Percentiles rank a stretch among this genome's conserved stretches.
These are phyloP conservation scores for Coregonus sp. DNA, from an alignment of 2,797 vertebrate species.

Conservation along the genomic window DNA sequence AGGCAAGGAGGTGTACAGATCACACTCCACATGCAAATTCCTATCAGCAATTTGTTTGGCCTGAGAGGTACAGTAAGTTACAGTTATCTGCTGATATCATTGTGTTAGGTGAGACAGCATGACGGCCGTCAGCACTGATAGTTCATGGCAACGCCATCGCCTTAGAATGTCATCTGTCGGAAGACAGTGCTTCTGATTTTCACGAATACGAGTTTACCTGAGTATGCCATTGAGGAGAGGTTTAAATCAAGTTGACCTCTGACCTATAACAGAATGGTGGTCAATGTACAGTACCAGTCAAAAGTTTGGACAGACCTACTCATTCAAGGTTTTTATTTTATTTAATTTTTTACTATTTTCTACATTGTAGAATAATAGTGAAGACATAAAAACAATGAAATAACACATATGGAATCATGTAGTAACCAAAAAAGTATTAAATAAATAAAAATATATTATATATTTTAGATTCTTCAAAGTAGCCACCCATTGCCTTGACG, in stretches of 20 bases:
- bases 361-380: no score
- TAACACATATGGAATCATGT: no score
- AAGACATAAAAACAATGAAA: no score
- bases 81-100: not conserved
- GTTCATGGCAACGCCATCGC: not conserved
- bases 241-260: constrained; percentile 17
- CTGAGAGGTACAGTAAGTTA: not conserved
- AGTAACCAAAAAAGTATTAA: no score
- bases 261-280: constrained; percentile 7
- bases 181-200: not conserved
- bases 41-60: constrained; percentile 5
- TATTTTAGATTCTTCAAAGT: no score
- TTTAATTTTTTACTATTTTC: no score
- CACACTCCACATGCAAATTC: constrained; percentile 7
- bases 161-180: not conserved
- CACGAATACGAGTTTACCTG: not conserved
- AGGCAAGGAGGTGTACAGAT: constrained; percentile 10
- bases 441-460: no score
- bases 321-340: no score
- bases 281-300: not conserved
- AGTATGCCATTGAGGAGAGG: not conserved
- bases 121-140: not conserved
- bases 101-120: not conserved
- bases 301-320: no score
- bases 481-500: no score